Evolutionary conservation across 1,140 invertebrate genomes (phyloP).

Genomic region (Musca vetustissima): DNA sequence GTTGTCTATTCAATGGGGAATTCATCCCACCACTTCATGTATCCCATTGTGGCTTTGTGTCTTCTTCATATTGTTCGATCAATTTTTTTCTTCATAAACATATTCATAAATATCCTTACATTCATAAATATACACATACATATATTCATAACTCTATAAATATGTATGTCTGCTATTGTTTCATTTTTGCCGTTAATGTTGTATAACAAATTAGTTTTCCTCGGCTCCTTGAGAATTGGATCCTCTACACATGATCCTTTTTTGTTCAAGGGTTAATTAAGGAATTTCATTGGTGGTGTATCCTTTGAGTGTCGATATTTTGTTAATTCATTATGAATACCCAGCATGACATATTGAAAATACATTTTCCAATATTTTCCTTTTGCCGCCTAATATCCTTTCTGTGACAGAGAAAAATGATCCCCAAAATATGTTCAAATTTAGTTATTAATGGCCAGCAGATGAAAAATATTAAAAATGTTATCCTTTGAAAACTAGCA

Average conservation of each 20-base stretch:
- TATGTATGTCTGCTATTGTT: neutral
- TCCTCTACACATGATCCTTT: no score
- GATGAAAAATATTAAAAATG: neutral
- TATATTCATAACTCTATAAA: no score
- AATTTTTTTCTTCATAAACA: neutral
- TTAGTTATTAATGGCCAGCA: neutral
- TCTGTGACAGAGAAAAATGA: no score
- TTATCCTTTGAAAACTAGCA: neutral
- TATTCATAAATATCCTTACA: constrained; percentile 16
- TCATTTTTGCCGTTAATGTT: constrained; percentile 7
- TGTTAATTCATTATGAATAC: constrained; percentile 14
- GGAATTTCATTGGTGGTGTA: neutral
- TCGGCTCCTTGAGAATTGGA: neutral
- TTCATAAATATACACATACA: no score
- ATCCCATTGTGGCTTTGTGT: neutral
- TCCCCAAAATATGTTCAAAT: neutral
- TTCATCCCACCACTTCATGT: constrained; percentile 9
- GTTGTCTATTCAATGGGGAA: neutral
- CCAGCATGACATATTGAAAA: neutral
- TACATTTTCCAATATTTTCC: neutral
- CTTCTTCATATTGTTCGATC: no score
- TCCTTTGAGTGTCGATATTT: neutral
- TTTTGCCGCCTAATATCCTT: neutral
- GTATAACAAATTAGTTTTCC: constrained; percentile 23
- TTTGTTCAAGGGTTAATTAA: constrained; percentile 13